Evolutionary conservation across 64 coral and sea anemone genomes (phyloP).

Genomic region (Stichodactyla mertensii): DNA sequence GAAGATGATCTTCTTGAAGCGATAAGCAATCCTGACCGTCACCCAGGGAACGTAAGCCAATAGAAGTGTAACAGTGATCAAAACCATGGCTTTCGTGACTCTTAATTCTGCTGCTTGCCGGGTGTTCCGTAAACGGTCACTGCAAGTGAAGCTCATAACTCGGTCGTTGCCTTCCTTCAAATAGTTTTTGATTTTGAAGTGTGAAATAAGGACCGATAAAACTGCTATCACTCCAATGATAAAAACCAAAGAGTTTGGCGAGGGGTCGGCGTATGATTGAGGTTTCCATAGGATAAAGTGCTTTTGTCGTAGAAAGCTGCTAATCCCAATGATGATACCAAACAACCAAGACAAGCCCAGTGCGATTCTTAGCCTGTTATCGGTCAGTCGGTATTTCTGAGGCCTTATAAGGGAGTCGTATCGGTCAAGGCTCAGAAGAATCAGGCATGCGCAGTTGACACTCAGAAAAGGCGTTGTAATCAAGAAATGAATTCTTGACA

Average conservation of each 20-base stretch:
- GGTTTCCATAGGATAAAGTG: constrained; percentile 18
- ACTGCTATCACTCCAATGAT: background rate
- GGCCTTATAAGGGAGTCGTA: constrained; percentile 11
- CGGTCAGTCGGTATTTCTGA: background rate
- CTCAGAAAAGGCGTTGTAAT: constrained; percentile 9
- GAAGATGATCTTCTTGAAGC: background rate
- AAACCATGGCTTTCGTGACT: constrained; percentile 3
- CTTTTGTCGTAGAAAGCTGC: background rate
- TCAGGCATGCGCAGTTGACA: constrained; percentile 18
- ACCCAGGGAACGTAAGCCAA: constrained; percentile 22
- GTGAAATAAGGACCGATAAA: background rate
- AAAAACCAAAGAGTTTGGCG: background rate
- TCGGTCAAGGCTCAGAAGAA: constrained; percentile 24
- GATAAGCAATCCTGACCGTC: background rate
- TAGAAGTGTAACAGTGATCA: constrained; percentile 2
- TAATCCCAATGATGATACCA: background rate
- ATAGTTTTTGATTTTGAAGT: constrained; percentile 9
- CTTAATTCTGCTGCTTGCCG: background rate
- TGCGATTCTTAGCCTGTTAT: background rate
- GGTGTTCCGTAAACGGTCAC: background rate
- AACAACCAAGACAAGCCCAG: background rate
- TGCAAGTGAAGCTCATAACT: background rate
- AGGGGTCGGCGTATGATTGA: background rate
- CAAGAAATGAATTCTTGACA: constrained; percentile 18
- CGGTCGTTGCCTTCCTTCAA: background rate